A percentile compares a stretch with the other conserved stretches of the same genome.
phyloP scores from a whole-genome alignment of 2,113 vertebrate genomes.

The Lycaon pictus region DNA sequence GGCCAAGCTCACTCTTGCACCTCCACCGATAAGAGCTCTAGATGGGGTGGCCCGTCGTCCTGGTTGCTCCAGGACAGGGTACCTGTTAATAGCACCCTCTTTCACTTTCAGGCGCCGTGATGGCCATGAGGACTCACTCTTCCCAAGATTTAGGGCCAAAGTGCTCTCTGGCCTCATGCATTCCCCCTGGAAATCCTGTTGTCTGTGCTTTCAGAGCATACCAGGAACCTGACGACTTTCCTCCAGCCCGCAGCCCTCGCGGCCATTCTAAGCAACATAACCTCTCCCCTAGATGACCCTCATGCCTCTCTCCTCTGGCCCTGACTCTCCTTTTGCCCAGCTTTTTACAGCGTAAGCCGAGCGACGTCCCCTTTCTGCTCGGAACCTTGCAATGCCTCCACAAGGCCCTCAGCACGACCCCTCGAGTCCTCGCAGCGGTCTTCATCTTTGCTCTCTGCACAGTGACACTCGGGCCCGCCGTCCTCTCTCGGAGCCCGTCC shows the following conservation, averaged over 20 bases:
- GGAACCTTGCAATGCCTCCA: neutral
- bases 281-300: neutral
- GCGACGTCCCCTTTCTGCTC: neutral
- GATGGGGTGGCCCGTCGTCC: neutral
- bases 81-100: neutral
- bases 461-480: accelerated
- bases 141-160: neutral
- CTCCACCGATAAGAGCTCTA: neutral
- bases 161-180: neutral
- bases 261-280: neutral
- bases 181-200: neutral
- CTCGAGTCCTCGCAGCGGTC: neutral
- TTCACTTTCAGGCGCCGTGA: neutral
- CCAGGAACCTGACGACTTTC: neutral
- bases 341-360: neutral
- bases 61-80: neutral
- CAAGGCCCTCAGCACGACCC: neutral
- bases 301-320: neutral
- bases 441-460: neutral
- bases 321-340: neutral
- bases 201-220: neutral
- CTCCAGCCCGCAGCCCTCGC: neutral
- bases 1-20: neutral
- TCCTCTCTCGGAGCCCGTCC: neutral
- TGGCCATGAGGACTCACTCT: neutral